Base-by-base conservation (phyloP, 1,140 invertebrate genomes). In the Drosophila nebulosa region DNA sequence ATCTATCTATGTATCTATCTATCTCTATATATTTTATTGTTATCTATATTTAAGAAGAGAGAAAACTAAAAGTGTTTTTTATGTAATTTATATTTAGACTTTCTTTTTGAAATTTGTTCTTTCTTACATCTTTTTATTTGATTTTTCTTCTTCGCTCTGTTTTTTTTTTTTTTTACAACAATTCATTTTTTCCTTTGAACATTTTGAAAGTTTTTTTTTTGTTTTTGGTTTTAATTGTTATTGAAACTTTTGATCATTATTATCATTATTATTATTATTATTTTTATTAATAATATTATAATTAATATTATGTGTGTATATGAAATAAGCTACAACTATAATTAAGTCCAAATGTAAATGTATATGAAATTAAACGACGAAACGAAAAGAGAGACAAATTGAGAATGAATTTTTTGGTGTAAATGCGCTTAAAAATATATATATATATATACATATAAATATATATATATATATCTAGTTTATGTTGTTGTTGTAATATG, bases 281-380 rank as follows among this genome's bases (percentile, higher is more conserved):
- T 56, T 57, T 18, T 18, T 21, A 36, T 35, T 14, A 18, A 35
- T 35, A 57, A n/a, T 35, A 21, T 10, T 21, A 46, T 10, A 73
- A 73, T 64, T 64, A 64, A 35, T 64, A 52, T n/a, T n/a, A n/a
- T n/a, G n/a, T n/a, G n/a, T 50, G 39, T 74, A 74, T 50, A 73
- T 74, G 57, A 74, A 74, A 46, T 64, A 57, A 55, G 63, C 70
- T 74, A 32, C 26, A 55, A 55, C 26, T 10, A n/a, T n/a, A 53
- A 18, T 22, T 24, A 52, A 26, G 4, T 24, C 24, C 4, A 53
- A 55, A 55, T 30, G 16, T 46, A 30, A 55, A 55, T 55, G 52
- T 53, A n/a, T 53, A 53, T 26, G 26, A 53, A 53, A 53, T 53
- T 30, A 53, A 53, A 55, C n/a, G n/a, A 30, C 26, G 26, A 32